A percentile compares a stretch with the other conserved stretches of the same genome.
Conservation (phyloP, 1,140 invertebrate genomes). For the Aphis craccivora region DNA sequence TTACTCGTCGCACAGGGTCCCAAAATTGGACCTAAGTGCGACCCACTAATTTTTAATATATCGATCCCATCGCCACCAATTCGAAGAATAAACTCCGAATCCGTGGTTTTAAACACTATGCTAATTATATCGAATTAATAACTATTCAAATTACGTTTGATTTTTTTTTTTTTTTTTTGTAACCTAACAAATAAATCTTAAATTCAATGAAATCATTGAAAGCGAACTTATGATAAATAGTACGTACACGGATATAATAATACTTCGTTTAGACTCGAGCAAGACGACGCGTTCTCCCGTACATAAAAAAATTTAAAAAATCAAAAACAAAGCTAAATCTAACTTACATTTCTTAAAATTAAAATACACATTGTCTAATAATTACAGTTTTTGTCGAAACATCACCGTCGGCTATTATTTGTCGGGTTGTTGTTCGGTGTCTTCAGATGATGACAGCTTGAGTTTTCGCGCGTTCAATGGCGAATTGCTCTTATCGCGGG, state of each 20-base stretch:
- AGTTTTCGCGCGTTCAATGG: too few species aligned
- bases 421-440: not conserved
- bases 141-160: too few species aligned
- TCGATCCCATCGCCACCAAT: too few species aligned
- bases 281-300: not conserved
- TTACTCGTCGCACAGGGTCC: too few species aligned
- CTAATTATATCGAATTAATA: too few species aligned
- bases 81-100: too few species aligned
- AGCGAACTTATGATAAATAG: not conserved
- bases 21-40: not conserved
- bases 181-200: too few species aligned
- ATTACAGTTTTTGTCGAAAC: not conserved
- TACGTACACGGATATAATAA: not conserved
- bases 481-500: not conserved
- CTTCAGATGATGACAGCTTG: not conserved
- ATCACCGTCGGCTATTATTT: not conserved
- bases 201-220: not conserved
- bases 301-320: not conserved
- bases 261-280: not conserved
- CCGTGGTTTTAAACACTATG: too few species aligned
- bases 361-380: not conserved
- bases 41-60: too few species aligned
- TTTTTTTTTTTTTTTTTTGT: too few species aligned
- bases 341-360: not conserved
- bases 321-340: not conserved